These are phyloP conservation scores for Electrophaes corylata DNA, from an alignment of 2,888 invertebrate genomes.

Conservation along the genomic window DNA sequence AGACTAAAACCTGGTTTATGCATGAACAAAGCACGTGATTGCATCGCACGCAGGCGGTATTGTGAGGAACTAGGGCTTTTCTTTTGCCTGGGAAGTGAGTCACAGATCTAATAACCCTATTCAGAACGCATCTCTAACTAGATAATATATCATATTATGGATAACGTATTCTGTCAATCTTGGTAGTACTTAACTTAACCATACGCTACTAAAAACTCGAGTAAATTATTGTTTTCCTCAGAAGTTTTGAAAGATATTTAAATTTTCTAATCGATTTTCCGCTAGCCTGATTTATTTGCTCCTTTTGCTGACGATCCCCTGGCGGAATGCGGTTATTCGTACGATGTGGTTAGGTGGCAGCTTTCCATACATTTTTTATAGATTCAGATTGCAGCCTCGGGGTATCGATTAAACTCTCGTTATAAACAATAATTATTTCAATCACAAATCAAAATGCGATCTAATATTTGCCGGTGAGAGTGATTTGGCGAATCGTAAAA, in stretches of 20 bases:
- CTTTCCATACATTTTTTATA: conserved; percentile 68
- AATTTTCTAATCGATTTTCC: conserved; percentile 12
- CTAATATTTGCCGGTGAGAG: conserved; percentile 47
- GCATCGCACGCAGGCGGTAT: conserved; percentile 49
- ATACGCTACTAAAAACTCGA: no score
- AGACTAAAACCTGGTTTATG: conserved; percentile 4
- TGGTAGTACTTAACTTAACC: no score
- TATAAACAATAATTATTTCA: conserved; percentile 55
- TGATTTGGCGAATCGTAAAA: conserved; percentile 38
- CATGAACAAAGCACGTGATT: conserved; percentile 33
- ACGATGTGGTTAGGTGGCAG: conserved; percentile 55
- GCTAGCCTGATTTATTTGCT: conserved; percentile 41
- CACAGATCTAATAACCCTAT: conserved; percentile 46
- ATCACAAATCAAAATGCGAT: conserved; percentile 49
- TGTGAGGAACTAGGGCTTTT: conserved; percentile 69
- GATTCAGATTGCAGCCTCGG: conserved; percentile 50
- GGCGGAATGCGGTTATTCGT: conserved; percentile 66
- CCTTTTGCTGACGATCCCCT: conserved; percentile 50
- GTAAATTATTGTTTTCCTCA: neutral
- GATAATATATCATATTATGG: conserved; percentile 13
- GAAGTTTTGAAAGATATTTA: neutral
- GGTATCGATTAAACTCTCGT: conserved; percentile 59
- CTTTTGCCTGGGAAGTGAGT: conserved; percentile 74
- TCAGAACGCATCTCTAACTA: conserved; percentile 39
- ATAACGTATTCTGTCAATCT: conserved; percentile 17